A percentile compares a stretch with the other conserved stretches of the same genome.
These are phyloP conservation scores for Saccostrea echinata DNA, from an alignment of 1,140 invertebrate genomes.

Conservation along the genomic window DNA sequence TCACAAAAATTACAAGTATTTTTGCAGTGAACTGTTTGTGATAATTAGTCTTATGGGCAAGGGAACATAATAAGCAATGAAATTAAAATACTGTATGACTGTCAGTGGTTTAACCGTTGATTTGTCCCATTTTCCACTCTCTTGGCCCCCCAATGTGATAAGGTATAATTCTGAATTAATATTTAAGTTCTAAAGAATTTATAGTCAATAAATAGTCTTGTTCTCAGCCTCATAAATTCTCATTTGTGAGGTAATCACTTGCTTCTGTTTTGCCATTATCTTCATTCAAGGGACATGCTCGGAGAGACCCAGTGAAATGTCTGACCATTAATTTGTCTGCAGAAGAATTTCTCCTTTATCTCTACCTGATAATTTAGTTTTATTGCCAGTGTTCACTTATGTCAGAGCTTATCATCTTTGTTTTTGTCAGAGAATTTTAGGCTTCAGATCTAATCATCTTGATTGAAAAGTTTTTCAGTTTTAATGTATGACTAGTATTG, in stretches of 20 bases:
- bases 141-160: neutral
- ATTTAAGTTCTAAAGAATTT: neutral
- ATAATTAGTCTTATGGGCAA: too few species aligned
- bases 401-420: conserved; percentile 34
- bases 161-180: neutral
- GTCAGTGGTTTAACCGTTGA: neutral
- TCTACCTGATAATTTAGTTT: conserved; percentile 29
- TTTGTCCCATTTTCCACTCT: neutral
- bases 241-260: conserved; percentile 1
- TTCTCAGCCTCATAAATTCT: neutral
- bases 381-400: conserved; percentile 21
- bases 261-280: conserved; percentile 27
- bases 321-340: conserved; percentile 23
- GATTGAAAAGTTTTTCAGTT: conserved; percentile 10
- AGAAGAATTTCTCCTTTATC: conserved; percentile 14
- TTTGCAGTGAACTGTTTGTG: too few species aligned
- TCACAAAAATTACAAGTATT: too few species aligned
- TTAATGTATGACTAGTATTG: conserved; percentile 33
- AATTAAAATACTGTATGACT: too few species aligned
- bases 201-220: neutral
- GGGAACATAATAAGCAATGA: too few species aligned
- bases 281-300: neutral
- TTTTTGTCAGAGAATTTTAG: conserved; percentile 29
- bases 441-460: conserved; percentile 12
- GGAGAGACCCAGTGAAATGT: neutral